Percentiles rank a stretch among this genome's conserved stretches.
These are phyloP conservation scores for Sceliomorpha sp. DNA, from an alignment of 2,888 invertebrate species.

Conservation along the genomic window DNA sequence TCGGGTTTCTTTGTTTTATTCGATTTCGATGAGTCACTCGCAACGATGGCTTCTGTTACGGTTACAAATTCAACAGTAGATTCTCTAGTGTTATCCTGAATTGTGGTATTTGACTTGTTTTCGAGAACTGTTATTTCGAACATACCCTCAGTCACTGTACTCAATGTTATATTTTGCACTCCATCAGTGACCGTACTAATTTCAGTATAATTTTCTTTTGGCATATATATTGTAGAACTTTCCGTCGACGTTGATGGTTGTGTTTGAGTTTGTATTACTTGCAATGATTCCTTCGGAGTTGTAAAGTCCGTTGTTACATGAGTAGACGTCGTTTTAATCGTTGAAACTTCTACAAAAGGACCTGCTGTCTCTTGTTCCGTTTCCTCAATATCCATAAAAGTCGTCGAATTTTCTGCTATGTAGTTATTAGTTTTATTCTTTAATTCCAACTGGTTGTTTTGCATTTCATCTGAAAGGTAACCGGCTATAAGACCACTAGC, in stretches of 20 bases:
- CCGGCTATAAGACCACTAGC: constrained; percentile 72
- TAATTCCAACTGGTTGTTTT: constrained; percentile 6
- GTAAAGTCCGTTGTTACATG: constrained; percentile 6
- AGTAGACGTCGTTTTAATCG: background rate
- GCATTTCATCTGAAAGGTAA: constrained; percentile 53
- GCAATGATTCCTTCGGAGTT: constrained; percentile 10
- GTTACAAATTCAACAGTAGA: constrained; percentile 18
- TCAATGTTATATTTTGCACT: constrained; percentile 14
- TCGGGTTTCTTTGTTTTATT: constrained; percentile 55
- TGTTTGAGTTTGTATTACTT: constrained; percentile 6
- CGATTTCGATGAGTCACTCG: background rate
- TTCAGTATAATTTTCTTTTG: constrained; percentile 15
- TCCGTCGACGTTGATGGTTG: background rate
- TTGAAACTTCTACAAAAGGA: background rate
- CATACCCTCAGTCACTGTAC: constrained; percentile 15
- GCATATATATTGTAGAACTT: background rate
- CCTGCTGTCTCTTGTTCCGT: background rate
- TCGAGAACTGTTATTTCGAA: constrained; percentile 21
- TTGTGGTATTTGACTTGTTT: constrained; percentile 11
- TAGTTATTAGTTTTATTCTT: constrained; percentile 11
- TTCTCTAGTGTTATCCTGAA: constrained; percentile 15
- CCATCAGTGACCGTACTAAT: background rate
- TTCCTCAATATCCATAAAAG: no score
- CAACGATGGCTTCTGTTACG: constrained; percentile 16
- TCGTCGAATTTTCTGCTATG: no score